These are phyloP conservation scores for Caenorhabditis doughertyi DNA, from an alignment of 2,888 invertebrate genomes.

Conservation along the genomic window DNA sequence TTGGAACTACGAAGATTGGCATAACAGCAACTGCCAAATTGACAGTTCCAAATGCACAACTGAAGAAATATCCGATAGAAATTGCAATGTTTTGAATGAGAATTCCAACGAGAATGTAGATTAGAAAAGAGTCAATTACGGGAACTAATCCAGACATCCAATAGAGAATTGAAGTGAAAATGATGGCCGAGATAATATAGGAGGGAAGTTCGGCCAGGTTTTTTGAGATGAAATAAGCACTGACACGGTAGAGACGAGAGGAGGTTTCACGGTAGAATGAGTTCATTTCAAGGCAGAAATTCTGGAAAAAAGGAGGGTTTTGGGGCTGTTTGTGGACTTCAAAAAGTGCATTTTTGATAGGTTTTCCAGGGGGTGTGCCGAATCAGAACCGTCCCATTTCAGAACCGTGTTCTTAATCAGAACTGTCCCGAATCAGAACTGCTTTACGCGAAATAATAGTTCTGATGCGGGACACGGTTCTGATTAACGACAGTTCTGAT, in stretches of 20 bases:
- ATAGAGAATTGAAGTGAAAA: constrained; percentile 91
- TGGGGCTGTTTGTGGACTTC: too few species aligned
- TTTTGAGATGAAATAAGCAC: constrained; percentile 91
- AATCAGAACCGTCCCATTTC: too few species aligned
- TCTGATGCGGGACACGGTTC: too few species aligned
- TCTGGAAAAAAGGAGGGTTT: constrained; percentile 48
- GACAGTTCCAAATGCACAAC: constrained; percentile 90
- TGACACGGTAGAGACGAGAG: constrained; percentile 93
- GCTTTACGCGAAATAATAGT: too few species aligned
- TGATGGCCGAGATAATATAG: constrained; percentile 90
- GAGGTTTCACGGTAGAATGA: constrained; percentile 92
- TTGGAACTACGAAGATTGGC: constrained; percentile 93
- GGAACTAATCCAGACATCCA: constrained; percentile 90
- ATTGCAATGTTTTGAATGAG: constrained; percentile 80
- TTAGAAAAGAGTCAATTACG: constrained; percentile 85
- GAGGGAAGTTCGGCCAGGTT: constrained; percentile 91
- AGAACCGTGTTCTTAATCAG: too few species aligned
- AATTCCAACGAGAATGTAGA: constrained; percentile 85
- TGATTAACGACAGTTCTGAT: too few species aligned
- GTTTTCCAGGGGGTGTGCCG: too few species aligned
- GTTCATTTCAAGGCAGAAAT: constrained; percentile 88
- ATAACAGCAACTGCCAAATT: constrained; percentile 91
- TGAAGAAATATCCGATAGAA: constrained; percentile 88
- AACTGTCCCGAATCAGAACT: too few species aligned
- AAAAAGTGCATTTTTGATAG: too few species aligned